A percentile compares a stretch with the other conserved stretches of the same genome.
Conservation (phyloP, 1,140 invertebrate species). For the Lutraria rhynchaena region DNA sequence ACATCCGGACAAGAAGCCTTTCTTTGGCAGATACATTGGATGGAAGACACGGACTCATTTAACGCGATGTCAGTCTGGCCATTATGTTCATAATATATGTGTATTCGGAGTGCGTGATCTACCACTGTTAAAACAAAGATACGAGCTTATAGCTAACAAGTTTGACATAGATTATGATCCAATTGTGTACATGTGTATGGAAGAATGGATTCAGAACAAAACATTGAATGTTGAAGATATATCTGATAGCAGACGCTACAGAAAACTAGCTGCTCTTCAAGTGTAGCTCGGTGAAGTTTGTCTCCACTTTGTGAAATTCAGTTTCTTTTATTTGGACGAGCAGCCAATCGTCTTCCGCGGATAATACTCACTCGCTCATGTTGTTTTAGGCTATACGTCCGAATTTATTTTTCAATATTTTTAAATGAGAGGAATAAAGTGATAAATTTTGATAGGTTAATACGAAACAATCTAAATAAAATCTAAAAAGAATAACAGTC, state of each 20-base stretch:
- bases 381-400: too few species aligned
- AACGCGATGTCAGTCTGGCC: constrained; percentile 7
- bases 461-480: too few species aligned
- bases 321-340: too few species aligned
- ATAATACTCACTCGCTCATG: too few species aligned
- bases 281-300: too few species aligned
- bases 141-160: constrained; percentile 50
- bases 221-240: constrained; percentile 4
- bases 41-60: neutral
- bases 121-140: neutral
- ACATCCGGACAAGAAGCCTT: constrained; percentile 35
- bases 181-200: constrained; percentile 51
- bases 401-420: too few species aligned
- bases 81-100: constrained; percentile 44
- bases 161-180: constrained; percentile 54
- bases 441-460: too few species aligned
- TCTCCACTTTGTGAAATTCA: too few species aligned
- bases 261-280: constrained; percentile 1
- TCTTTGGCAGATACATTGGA: constrained; percentile 42
- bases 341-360: too few species aligned
- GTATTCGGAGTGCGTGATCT: constrained; percentile 39
- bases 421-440: too few species aligned
- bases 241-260: neutral
- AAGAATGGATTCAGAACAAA: constrained; percentile 33
- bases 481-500: too few species aligned